phyloP scores from a whole-genome alignment of 2,888 invertebrate species.

The Eupeodes luniger region DNA sequence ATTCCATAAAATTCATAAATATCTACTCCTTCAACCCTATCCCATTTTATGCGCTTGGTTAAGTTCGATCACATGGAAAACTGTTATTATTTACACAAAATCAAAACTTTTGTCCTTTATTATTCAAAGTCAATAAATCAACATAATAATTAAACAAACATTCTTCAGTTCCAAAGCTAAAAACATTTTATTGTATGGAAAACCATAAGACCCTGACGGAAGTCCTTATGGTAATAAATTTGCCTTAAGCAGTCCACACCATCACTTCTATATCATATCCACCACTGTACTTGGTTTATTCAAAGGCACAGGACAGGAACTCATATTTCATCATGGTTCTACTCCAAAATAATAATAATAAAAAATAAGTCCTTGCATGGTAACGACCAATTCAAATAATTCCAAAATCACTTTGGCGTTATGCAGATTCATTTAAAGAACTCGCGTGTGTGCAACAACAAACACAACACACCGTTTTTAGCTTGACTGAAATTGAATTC shows the following conservation, averaged over 20 bases:
- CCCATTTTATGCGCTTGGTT: conserved; percentile 1
- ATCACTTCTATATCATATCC: conserved; percentile 25
- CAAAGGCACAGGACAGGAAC: background rate
- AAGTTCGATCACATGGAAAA: background rate
- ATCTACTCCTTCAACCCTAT: background rate
- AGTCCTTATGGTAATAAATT: conserved; percentile 60
- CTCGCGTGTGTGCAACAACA: conserved; percentile 53
- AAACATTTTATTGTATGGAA: background rate
- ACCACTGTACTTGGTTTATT: background rate
- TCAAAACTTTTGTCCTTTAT: background rate
- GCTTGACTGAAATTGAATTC: background rate
- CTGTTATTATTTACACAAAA: background rate
- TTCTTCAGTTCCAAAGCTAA: conserved; percentile 13
- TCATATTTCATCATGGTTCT: conserved; percentile 10
- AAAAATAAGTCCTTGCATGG: conserved; percentile 42
- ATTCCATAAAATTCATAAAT: no score
- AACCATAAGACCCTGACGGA: conserved; percentile 45
- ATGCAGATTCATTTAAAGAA: conserved; percentile 63
- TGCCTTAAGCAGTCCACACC: conserved; percentile 29
- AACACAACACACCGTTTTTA: conserved; percentile 20
- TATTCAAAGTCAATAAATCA: conserved; percentile 13
- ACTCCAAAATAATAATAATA: background rate
- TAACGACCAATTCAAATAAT: conserved; percentile 59
- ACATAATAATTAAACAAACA: conserved; percentile 24
- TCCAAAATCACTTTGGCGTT: conserved; percentile 65